Conservation (phyloP, 2,113 vertebrate genomes). For the Probosciger aterrimus region DNA sequence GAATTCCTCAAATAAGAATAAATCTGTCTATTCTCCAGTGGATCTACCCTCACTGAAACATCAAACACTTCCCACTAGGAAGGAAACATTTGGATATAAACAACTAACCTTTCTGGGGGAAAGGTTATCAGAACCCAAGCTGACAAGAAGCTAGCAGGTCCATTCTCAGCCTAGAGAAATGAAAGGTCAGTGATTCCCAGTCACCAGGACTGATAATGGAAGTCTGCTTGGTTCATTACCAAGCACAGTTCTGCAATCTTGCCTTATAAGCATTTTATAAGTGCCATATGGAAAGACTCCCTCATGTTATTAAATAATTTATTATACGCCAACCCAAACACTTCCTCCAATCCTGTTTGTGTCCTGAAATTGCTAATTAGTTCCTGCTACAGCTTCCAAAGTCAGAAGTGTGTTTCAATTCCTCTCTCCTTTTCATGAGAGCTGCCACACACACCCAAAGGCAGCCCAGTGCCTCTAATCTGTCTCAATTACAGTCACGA, state of each 20-base stretch:
- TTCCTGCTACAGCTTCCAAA: slow-evolving; percentile 54
- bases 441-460: slow-evolving; percentile 24
- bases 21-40: neutral
- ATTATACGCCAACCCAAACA: neutral
- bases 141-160: neutral
- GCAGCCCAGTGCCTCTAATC: slow-evolving; percentile 48
- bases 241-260: neutral
- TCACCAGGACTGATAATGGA: neutral
- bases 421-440: slow-evolving; percentile 27
- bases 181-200: neutral
- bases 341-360: slow-evolving; percentile 38
- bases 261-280: neutral
- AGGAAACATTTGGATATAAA: neutral
- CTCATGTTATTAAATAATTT: slow-evolving; percentile 29
- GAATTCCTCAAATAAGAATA: neutral
- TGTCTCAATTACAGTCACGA: slow-evolving; percentile 33
- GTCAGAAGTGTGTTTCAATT: slow-evolving; percentile 36
- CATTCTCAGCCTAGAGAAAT: neutral
- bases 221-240: neutral
- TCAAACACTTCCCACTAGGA: neutral
- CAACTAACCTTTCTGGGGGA: neutral
- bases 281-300: slow-evolving; percentile 12
- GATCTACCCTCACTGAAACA: neutral
- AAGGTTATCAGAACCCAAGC: neutral
- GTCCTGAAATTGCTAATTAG: slow-evolving; percentile 60